Base-by-base conservation (phyloP, 2,888 invertebrate species). In the Drosophila nr. medialis region DNA sequence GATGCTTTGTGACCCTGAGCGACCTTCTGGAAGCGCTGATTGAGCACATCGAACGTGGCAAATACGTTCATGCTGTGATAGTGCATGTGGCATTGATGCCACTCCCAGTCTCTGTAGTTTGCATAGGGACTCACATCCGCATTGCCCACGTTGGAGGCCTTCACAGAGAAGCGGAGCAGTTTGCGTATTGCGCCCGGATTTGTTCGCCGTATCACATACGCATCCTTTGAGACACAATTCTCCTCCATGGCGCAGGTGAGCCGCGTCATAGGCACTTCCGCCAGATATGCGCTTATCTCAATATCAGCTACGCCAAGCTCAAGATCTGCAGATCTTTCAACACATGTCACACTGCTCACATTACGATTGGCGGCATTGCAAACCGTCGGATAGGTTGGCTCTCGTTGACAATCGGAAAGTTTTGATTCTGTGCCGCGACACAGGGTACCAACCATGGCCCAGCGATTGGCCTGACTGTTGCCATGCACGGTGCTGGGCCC, bases 1-100 rank as follows among this genome's bases (percentile, higher is more conserved):
- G 91, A 91, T 1, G 91, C 91, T 69, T 91, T 91, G 54, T 91
- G 91, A 0, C 91, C 91, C 58, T 91, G 82, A 6, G 91, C 91
- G 18, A 91, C 75, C 50, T 91, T 91, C 27, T 62, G 34, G 42
- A 91, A 91, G 0, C 62, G 67, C n/a, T 69, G 59, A 71, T 90
- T 72, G 50, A 91, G 91, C 8, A 91, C 85, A 66, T 91, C 91
- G 51, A 91, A 91, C 5, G 87, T 86, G 42, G 91, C 91, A 65
- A 91, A 91, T 2, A 89, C 86, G 13, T 89, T 82, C 86, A 91
- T 91, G 75, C 91, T 91, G 76, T 91, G 91, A 58, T 79, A 91
- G 55, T 91, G 91, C 36, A 75, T 74, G 53, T 84, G 91, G 45
- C 91, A 91, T 67, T 91, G 90, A 80, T 91, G 91, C 91, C 91